phyloP scores from a whole-genome alignment of 2,113 vertebrate genomes.

The Oriolus oriolus region DNA sequence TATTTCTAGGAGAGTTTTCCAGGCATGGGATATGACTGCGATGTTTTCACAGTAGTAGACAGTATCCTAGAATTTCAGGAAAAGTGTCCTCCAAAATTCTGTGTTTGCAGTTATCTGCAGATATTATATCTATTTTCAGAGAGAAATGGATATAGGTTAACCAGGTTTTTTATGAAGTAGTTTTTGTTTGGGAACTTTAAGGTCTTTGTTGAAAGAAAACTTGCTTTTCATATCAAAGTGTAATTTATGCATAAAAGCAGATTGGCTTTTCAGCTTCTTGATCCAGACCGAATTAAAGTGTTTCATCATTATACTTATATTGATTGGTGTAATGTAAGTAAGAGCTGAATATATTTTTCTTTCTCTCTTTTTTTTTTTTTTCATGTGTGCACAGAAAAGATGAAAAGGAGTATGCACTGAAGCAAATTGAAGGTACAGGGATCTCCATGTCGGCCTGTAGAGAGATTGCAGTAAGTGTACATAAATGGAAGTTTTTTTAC shows the following conservation, averaged over 20 bases:
- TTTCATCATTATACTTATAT: not conserved
- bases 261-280: not conserved
- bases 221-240: not conserved
- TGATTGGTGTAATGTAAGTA: not conserved
- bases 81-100: not conserved
- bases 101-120: not conserved
- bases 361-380: not conserved
- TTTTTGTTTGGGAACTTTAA: not conserved
- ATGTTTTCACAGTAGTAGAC: not conserved
- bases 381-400: slow-evolving; percentile 74
- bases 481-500: slow-evolving; percentile 11
- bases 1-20: not conserved
- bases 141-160: not conserved
- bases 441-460: slow-evolving; percentile 87
- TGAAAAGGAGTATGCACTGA: slow-evolving; percentile 85
- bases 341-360: slow-evolving; percentile 50
- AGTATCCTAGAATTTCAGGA: not conserved
- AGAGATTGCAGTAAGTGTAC: slow-evolving; percentile 85
- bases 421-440: slow-evolving; percentile 86
- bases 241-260: not conserved
- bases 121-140: not conserved
- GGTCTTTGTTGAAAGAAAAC: not conserved
- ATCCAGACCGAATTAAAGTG: not conserved
- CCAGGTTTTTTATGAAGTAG: not conserved
- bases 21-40: rapidly evolving